Evolutionary conservation across 2,888 invertebrate species (phyloP), one percentile per base, ranked within the genome.

Genomic region (Drosophila lacicola): DNA sequence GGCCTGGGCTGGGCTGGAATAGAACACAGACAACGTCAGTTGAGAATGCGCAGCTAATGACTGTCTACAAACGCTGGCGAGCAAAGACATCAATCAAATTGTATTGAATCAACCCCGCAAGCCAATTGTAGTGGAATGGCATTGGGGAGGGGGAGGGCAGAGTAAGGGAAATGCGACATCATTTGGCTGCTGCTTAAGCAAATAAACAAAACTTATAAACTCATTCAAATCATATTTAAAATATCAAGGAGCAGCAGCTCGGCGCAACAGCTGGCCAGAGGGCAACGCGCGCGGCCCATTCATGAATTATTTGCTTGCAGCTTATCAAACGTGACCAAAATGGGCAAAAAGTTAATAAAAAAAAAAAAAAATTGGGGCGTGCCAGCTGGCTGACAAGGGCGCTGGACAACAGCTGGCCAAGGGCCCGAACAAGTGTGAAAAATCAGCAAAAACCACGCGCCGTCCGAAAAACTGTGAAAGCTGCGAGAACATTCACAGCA

Each of bases 171-270:
- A 17, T 14, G 19, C 21, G 36, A 36, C 36, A 34, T 33, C 51
- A 69, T 44, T 73, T 65, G 70, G 66, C 57, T 65, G 63, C 45
- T 68, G 55, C 82, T 83, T 77, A 81, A 77, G 73, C 71, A 88
- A 87, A 88, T 82, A 85, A 86, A 86, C 84, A 81, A 81, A 87
- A 88, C 72, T 86, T 85, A 87, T 83, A 83, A 85, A 85, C 89
- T 87, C 89, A 85, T 85, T 88, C 70, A 74, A 83, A 81, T 83
- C 82, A 79, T 87, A 81, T 85, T 85, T 88, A 88, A 85, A 85
- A 29, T 88, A 87, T 83, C 74, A 88, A 86, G 73, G 66, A 56
- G 56, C 57, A 66, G 67, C 54, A 47, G 13, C 63, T 8, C 25
- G 25, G 29, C 70, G 71, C 78, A 78, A 79, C 78, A 78, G 79